phyloP scores from a whole-genome alignment of 2,113 vertebrate species.

The Chaenocephalus aceratus region DNA sequence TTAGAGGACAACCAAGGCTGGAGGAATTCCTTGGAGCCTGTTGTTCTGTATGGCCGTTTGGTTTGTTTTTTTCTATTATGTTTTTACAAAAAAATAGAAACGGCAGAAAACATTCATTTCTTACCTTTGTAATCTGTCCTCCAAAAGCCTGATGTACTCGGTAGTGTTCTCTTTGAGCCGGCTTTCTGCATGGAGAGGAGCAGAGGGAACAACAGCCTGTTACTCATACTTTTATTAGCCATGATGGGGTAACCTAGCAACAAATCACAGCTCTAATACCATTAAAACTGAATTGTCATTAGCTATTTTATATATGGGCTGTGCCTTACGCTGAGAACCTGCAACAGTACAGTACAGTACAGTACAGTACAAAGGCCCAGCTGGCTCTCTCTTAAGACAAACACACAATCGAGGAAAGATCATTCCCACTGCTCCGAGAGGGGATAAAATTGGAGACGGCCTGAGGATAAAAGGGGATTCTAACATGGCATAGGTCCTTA shows the following conservation, averaged over 20 bases:
- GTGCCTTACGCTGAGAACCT: constrained; percentile 38
- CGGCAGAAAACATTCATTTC: constrained; percentile 8
- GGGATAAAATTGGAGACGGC: constrained; percentile 48
- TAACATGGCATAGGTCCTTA: constrained; percentile 43
- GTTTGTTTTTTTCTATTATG: neutral
- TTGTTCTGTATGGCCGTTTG: constrained; percentile 26
- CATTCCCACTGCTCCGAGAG: constrained; percentile 28
- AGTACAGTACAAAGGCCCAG: constrained; percentile 37
- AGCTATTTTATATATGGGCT: constrained; percentile 23
- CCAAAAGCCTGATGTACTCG: constrained; percentile 87
- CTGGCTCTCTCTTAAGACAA: constrained; percentile 49
- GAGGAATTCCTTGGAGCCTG: constrained; percentile 47
- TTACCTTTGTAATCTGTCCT: constrained; percentile 89
- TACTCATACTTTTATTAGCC: constrained; percentile 49
- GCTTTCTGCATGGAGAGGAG: constrained; percentile 78
- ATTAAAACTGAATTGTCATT: constrained; percentile 54
- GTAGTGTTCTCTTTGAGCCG: constrained; percentile 83
- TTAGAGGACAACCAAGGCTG: constrained; percentile 60
- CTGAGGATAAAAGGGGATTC: constrained; percentile 55
- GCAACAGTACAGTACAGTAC: constrained; percentile 36
- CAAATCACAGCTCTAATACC: constrained; percentile 53
- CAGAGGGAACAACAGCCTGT: constrained; percentile 45
- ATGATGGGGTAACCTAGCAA: constrained; percentile 64
- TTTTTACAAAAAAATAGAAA: constrained; percentile 7
- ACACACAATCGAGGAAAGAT: constrained; percentile 42